Conservation (phyloP, 2,888 invertebrate genomes). For the Plagiodera versicolora region DNA sequence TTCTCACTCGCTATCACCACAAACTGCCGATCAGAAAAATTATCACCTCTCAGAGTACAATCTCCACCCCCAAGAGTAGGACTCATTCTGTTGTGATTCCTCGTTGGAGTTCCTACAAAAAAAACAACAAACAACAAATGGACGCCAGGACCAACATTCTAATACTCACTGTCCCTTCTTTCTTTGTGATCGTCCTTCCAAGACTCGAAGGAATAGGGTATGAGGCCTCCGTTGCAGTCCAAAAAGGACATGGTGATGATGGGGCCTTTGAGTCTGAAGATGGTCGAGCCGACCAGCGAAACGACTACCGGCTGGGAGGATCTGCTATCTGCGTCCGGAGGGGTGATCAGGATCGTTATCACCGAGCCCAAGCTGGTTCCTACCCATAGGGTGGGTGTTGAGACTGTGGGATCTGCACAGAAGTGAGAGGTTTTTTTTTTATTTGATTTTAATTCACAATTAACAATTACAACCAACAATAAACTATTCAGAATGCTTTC, state of each 20-base stretch:
- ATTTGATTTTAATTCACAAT: background rate
- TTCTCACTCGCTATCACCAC: constrained; percentile 93
- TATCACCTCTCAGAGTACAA: constrained; percentile 48
- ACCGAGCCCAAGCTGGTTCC: constrained; percentile 97
- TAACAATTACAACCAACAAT: no score
- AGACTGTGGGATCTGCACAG: constrained; percentile 74
- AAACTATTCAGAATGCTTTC: no score
- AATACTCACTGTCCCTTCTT: constrained; percentile 51
- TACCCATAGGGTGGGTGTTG: constrained; percentile 92
- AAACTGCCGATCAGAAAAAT: constrained; percentile 82
- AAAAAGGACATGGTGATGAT: constrained; percentile 94
- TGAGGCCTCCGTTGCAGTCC: constrained; percentile 91
- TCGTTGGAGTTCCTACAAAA: constrained; percentile 65
- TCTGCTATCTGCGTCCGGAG: constrained; percentile 77
- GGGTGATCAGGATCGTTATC: constrained; percentile 86
- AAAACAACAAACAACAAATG: no score
- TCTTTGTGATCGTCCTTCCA: constrained; percentile 89
- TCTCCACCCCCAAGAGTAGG: constrained; percentile 66
- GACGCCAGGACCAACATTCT: no score
- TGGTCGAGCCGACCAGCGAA: constrained; percentile 92
- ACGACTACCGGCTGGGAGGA: constrained; percentile 85
- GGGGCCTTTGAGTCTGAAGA: constrained; percentile 94
- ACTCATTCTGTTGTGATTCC: constrained; percentile 71
- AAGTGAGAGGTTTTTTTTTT: constrained; percentile 4
- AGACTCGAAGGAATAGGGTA: constrained; percentile 86